Evolutionary conservation across 2,797 vertebrate species (phyloP), one percentile per base, ranked within the genome.

Genomic region (Thamnophis elegans): DNA sequence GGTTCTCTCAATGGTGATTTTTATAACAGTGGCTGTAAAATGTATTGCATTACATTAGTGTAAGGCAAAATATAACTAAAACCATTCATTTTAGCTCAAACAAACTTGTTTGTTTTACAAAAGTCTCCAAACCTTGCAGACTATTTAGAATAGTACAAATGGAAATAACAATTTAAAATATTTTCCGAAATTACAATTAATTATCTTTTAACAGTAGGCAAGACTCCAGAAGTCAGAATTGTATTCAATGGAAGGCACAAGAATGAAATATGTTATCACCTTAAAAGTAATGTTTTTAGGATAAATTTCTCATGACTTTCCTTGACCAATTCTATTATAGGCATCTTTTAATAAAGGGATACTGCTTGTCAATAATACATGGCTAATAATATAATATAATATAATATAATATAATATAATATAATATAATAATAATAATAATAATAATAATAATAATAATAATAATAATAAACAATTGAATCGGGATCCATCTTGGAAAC

Each of bases 151-250:
- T 10, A 32, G 28, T 22, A 26, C 36, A 42, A 22, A 60, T 60
- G 28, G 60, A 89, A 85, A 73, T 25, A 90, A 32, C 62, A 90
- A 89, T 91, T 93, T 91, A 85, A 90, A 91, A 86, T 86, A 90
- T 20, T 42, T 54, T 28, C 65, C 89, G 87, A 89, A 36, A 91
- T 82, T 78, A 78, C 54, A 87, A 0, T 18, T 16, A 92, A 73
- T 32, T 42, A 90, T 62, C 36, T 32, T 32, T 93, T 13, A 42
- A 56, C 32, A 18, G 26, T 25, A 42, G 0, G 11, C 89, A 53
- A 89, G 36, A 58, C 2, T 47, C 25, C 32, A 54, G 53, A 60
- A 91, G 62, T 42, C 42, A 93, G 47, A 62, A 47, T 28, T n/a
- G 28, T 26, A 25, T 82, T 59, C 78, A 58, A 51, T 59, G n/a